Base-by-base conservation (phyloP, 2,888 invertebrate genomes). In the Heliconius hortense region DNA sequence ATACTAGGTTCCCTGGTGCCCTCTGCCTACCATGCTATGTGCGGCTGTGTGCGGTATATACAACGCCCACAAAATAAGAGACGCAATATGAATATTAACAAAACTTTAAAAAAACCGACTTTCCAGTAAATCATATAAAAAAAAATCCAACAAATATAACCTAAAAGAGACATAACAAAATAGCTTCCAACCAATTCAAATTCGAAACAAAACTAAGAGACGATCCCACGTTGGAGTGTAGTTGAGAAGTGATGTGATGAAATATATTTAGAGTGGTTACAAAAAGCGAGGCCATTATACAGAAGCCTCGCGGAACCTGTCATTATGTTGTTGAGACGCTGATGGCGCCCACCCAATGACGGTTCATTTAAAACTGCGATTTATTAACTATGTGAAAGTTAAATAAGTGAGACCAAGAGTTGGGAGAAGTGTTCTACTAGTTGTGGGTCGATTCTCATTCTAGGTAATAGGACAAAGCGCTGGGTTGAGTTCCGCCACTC, bases 301-400 rank as follows among this genome's bases (percentile, higher is more conserved):
- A 80, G 82, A 80, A 82, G 82, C 82, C 76, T 77, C 75, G 78
- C 66, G 70, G 76, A 80, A 79, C 81, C 80, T 76, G 77, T 81
- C 79, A 82, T 82, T 82, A 82, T 78, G 80, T 81, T 73, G 81
- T 81, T 80, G 79, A 80, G 79, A 74, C 78, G 73, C 72, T 64
- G 75, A 59, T 70, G 66, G 67, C 31, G 31, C 71, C 67, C 26
- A 70, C 77, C 75, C 74, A 64, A 62, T 74, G 79, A 69, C 35
- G 71, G 64, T 31, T 63, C 70, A 56, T 59, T 71, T 39, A 26
- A 62, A 39, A 62, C n/a, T 71, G 24, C 39, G 60, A 62, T 43
- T 60, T 71, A 59, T 59, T 62, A 62, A 71, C 39, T 18, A 26
- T 21, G 71, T 62, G 60, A 71, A 70, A 70, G 53, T 53, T 53